Evolutionary conservation across 1,140 invertebrate species (phyloP), one percentile per base, ranked within the genome.

Genomic region (Ceratina japonica): DNA sequence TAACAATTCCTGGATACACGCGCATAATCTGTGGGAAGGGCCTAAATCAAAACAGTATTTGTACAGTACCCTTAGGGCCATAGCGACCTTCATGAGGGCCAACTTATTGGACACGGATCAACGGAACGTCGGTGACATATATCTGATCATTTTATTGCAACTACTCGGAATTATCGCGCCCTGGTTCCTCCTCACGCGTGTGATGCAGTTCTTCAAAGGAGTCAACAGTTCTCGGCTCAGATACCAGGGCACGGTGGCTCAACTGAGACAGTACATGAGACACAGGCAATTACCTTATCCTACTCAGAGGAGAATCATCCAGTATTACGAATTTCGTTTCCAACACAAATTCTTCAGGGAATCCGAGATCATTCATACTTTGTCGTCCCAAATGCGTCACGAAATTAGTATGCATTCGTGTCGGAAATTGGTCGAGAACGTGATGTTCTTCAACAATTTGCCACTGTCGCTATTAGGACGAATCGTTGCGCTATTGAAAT

Each of bases 321-420:
- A 76, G 0, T 92, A 90, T 24, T 92, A 91, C 58, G 87, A 92
- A 31, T 92, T 90, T 72, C 88, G 88, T 16, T 93, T 89, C 69
- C 89, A 88, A 5, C 79, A 86, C 7, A 76, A 75, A n/a, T 92
- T 88, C 52, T 93, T 92, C 22, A 68, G 85, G 1, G 92, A 93
- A 44, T 1, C 59, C 0, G 89, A 92, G 52, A 92, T 93, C 24
- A 77, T 92, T 4, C 85, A 83, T 0, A 92, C 89, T 4, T 78
- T 94, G 0, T 92, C 93, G 0, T 88, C 86, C 1, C 92, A 93
- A 13, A 89, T 94, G 69, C 90, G 91, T 0, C 91, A 93, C 59
- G 94, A 94, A 73, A 93, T 94, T 0, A 88, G 91, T 0, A 94
- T 94, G 93, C 92, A 93, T 73, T 91, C 89, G 0, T 93, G 93